These are phyloP conservation scores for Linurgus olivaceus DNA, from an alignment of 2,797 vertebrate species.

Conservation along the genomic window DNA sequence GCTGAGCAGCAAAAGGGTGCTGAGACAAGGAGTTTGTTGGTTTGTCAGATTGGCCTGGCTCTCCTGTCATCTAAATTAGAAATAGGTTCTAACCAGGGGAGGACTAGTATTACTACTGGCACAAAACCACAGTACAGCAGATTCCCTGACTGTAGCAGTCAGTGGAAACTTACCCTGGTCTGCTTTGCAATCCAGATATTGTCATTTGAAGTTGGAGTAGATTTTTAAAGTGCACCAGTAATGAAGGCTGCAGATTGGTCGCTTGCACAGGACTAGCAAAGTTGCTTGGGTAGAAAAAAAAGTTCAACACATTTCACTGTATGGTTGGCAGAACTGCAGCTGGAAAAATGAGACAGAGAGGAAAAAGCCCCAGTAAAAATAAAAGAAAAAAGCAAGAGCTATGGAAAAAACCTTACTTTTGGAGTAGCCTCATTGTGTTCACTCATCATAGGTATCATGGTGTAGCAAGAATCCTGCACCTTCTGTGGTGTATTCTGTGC, in stretches of 20 bases:
- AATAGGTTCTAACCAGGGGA: neutral
- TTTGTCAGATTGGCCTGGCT: neutral
- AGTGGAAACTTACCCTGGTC: neutral
- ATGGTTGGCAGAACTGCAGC: neutral
- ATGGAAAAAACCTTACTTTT: neutral
- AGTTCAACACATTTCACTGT: neutral
- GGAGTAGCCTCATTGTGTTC: neutral
- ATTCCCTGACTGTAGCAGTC: neutral
- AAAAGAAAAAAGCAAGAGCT: neutral
- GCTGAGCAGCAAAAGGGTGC: neutral
- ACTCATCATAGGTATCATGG: fast-evolving
- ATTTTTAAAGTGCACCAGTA: neutral
- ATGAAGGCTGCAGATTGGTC: neutral
- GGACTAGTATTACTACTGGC: neutral
- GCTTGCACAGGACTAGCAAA: neutral
- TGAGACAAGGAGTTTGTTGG: neutral
- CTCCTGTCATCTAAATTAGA: neutral
- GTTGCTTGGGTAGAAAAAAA: neutral
- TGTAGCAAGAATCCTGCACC: neutral
- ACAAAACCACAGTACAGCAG: neutral
- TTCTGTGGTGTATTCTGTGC: neutral
- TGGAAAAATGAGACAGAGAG: neutral
- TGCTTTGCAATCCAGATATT: neutral
- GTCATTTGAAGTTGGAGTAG: neutral
- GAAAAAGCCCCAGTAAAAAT: neutral